Evolutionary conservation across 2,888 invertebrate genomes (phyloP).

Genomic region (Drosophila engyochracea): DNA sequence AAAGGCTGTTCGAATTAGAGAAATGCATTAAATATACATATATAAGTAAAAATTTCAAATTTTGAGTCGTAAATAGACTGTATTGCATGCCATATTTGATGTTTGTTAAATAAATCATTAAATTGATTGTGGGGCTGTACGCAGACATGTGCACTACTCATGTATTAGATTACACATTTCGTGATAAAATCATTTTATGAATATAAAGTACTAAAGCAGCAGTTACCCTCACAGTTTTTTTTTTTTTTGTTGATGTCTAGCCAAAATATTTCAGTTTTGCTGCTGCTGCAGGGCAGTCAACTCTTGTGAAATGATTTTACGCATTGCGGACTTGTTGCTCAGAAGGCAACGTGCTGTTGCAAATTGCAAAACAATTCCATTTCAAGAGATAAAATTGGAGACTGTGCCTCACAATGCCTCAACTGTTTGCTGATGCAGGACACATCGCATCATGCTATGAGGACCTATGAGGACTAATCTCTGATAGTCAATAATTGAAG

Average conservation of each 20-base stretch:
- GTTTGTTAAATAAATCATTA: neutral
- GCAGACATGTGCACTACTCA: neutral
- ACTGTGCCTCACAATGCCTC: neutral
- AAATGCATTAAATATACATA: neutral
- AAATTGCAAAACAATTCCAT: constrained; percentile 19
- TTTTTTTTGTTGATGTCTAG: neutral
- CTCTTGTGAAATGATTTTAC: constrained; percentile 12
- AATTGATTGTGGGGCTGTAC: neutral
- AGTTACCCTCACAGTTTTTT: neutral
- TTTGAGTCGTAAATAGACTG: neutral
- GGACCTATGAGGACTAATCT: constrained; percentile 16
- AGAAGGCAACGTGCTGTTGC: constrained; percentile 1
- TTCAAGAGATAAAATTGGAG: constrained; percentile 8
- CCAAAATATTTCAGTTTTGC: neutral
- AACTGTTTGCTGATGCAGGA: constrained; percentile 34
- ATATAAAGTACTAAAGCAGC: neutral
- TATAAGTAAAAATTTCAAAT: neutral
- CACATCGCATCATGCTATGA: constrained; percentile 3
- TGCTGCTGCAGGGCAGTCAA: neutral
- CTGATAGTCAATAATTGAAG: constrained; percentile 53
- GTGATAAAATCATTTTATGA: neutral
- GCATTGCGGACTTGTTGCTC: constrained; percentile 63
- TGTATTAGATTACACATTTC: neutral
- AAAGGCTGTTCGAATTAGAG: neutral
- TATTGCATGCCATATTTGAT: neutral